Base-by-base conservation (phyloP, 2,888 invertebrate genomes). In the Rapana venosa region DNA sequence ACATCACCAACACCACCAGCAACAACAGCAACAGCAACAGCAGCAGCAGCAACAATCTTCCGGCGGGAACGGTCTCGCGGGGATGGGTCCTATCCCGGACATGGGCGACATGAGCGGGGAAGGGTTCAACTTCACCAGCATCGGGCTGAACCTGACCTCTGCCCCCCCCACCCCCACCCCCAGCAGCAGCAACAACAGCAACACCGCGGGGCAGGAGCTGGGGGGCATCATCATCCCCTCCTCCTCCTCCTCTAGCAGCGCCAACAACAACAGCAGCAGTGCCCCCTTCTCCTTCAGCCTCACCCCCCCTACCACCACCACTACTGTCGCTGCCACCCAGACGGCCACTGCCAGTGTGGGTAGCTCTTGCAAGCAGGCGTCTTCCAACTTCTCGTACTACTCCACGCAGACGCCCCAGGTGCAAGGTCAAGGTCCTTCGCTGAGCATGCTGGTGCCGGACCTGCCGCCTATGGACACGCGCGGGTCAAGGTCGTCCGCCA, bases 121-220 rank as follows among this genome's bases (percentile, higher is more conserved):
- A 58, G 93, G 93, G 26, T 94, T 94, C 87, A 93, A 93, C 90
- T 94, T 94, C 91, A 92, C 94, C n/a, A 94, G 92, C 90, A 94
- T 94, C 88, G 94, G 94, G 61, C 91, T 94, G 5, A 94, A 94
- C 91, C 91, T 94, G 87, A 92, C 93, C 0, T 93, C 94, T 26
- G 93, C 93, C 36, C 92, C 93, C n/a, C 47, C 47, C 47, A 47
- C 47, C 8, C 4, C 47, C 47, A n/a, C n/a, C n/a, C n/a, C n/a
- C n/a, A n/a, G n/a, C n/a, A n/a, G n/a, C n/a, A n/a, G n/a, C n/a
- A n/a, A n/a, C n/a, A n/a, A n/a, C n/a, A n/a, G 30, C 88, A 8
- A 56, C 56, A 92, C 93, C 85, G 91, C 90, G 89, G 91, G 93
- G 66, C 87, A 87, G 26, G 90, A 90, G 20, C 58, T 85, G 30